Evolutionary conservation across 2,797 vertebrate genomes (phyloP).

Genomic region (Schizopygopsis malacanthus): DNA sequence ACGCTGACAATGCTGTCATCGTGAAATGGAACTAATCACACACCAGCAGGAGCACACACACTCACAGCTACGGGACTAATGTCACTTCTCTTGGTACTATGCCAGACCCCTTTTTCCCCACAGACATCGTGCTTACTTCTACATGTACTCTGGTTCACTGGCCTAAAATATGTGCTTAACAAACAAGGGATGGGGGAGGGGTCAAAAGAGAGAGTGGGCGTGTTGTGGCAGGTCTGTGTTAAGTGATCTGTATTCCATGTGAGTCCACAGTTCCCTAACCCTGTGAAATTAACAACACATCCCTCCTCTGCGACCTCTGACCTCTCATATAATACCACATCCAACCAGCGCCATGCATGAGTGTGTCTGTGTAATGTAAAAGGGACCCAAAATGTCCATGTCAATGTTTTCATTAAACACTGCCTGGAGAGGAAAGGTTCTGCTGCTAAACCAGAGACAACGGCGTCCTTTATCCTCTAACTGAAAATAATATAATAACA

Average conservation of each 20-base stretch:
- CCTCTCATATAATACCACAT: conserved; percentile 98
- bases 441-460: conserved; percentile 79
- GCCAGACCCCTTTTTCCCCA: conserved; percentile 84
- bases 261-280: conserved; percentile 99
- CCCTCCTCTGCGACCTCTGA: conserved; percentile 91
- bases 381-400: conserved; percentile 86
- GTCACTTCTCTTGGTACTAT: conserved; percentile 81
- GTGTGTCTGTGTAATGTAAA: conserved; percentile 94
- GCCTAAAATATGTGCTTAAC: conserved; percentile 94
- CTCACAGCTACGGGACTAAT: conserved; percentile 62
- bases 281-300: conserved; percentile 99
- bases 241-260: conserved; percentile 99
- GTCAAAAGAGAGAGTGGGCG: conserved; percentile 58
- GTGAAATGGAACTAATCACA: conserved; percentile 46
- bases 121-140: conserved; percentile 86
- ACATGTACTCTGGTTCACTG: conserved; percentile 82
- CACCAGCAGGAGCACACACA: conserved; percentile 65
- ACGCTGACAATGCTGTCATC: conserved; percentile 31
- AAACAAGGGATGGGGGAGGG: conserved; percentile 73
- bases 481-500: conserved; percentile 49
- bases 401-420: conserved; percentile 85
- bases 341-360: conserved; percentile 99
- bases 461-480: conserved; percentile 58
- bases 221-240: conserved; percentile 90
- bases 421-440: conserved; percentile 79